Conservation (phyloP, 2,113 vertebrate genomes). For the Notothenia rossii region DNA sequence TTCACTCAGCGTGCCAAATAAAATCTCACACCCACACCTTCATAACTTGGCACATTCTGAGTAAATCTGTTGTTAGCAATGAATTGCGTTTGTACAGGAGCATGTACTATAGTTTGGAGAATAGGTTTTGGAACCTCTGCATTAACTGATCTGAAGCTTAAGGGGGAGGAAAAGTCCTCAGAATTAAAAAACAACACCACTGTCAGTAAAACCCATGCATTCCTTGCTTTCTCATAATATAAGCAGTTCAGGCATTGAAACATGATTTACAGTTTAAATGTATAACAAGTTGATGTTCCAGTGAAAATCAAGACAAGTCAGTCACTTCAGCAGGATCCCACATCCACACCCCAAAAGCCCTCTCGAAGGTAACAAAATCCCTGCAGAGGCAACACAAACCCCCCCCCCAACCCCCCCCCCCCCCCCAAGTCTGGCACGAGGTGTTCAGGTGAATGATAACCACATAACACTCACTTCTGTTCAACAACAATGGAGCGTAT, state of each 20-base stretch:
- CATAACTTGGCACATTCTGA: neutral
- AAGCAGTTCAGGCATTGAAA: conserved; percentile 27
- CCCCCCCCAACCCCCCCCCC: no score
- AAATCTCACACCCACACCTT: neutral
- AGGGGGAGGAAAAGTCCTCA: neutral
- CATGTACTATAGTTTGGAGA: no score
- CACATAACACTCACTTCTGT: conserved; percentile 22
- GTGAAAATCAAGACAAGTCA: conserved; percentile 43
- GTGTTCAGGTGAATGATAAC: conserved; percentile 49
- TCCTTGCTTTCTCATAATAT: conserved; percentile 4
- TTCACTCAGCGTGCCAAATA: neutral
- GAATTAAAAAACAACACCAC: neutral
- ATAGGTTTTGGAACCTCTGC: no score
- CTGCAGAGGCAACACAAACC: conserved; percentile 17
- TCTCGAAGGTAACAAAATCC: conserved; percentile 26
- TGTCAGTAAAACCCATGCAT: neutral
- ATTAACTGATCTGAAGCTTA: neutral
- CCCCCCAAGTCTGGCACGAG: conserved; percentile 1
- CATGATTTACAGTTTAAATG: neutral
- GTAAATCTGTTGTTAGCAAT: no score
- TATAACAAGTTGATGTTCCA: neutral
- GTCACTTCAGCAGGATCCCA: no score
- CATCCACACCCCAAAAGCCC: neutral
- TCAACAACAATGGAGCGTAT: conserved; percentile 32
- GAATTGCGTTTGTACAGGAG: no score